Percentiles rank a stretch among this genome's conserved stretches.
These are phyloP conservation scores for Puffinus mauretanicus DNA, from an alignment of 2,113 vertebrate species.

Conservation along the genomic window DNA sequence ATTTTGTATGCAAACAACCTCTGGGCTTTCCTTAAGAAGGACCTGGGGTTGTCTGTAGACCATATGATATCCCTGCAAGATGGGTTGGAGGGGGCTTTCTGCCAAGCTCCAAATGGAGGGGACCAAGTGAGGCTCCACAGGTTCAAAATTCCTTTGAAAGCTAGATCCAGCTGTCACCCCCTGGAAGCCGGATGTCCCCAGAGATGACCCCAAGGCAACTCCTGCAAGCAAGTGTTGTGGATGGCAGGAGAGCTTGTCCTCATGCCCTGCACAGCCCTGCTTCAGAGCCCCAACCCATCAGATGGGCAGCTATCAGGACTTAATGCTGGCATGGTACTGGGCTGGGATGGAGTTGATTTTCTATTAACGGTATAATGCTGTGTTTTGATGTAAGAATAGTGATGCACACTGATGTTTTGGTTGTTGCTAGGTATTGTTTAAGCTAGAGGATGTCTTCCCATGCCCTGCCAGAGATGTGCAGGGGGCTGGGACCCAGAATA, in stretches of 20 bases:
- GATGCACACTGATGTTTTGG: too few species aligned
- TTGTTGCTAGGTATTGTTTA: too few species aligned
- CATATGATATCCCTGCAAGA: not conserved
- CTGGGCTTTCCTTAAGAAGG: not conserved
- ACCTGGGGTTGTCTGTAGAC: not conserved
- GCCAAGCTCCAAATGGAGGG: not conserved
- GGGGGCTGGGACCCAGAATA: too few species aligned
- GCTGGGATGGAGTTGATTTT: too few species aligned
- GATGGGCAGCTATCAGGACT: not conserved
- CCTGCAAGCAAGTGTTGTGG: not conserved
- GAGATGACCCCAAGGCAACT: not conserved
- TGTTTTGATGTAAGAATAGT: too few species aligned
- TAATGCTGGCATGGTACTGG: not conserved
- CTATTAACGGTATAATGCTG: too few species aligned
- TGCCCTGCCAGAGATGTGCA: too few species aligned
- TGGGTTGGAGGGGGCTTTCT: not conserved
- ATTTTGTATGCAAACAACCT: not conserved
- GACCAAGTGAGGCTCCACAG: not conserved
- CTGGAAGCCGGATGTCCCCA: not conserved
- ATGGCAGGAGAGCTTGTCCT: not conserved
- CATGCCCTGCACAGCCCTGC: not conserved
- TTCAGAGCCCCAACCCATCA: not conserved
- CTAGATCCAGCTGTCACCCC: not conserved
- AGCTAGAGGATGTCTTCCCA: too few species aligned
- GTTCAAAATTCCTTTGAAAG: not conserved